Percentiles rank a stretch among this genome's conserved stretches.
These are phyloP conservation scores for Rhabdophis nuchalis DNA, from an alignment of 2,797 vertebrate species.

Conservation along the genomic window DNA sequence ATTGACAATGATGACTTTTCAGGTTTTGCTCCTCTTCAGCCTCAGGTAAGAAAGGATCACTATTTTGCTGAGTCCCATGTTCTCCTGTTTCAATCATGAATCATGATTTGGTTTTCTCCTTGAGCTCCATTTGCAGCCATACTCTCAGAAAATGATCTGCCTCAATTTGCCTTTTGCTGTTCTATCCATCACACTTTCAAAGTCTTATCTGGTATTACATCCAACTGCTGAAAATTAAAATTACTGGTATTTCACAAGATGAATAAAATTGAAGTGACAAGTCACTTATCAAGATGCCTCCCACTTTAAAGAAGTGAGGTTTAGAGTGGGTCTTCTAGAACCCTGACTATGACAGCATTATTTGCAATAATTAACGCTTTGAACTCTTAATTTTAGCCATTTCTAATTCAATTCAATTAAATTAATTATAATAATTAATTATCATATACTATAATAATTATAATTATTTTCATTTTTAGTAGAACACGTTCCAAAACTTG, in stretches of 20 bases:
- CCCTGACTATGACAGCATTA: neutral
- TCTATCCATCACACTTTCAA: rapidly evolving
- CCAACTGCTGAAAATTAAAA: neutral
- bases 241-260: neutral
- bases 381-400: neutral
- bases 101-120: neutral
- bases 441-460: too few relatives aligned
- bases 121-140: neutral
- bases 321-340: neutral
- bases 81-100: conserved; percentile 4
- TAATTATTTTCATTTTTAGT: neutral
- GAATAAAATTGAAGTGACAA: neutral
- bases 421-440: too few relatives aligned
- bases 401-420: neutral
- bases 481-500: neutral
- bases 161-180: rapidly evolving
- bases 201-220: neutral
- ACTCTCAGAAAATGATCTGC: neutral
- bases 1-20: conserved; percentile 88
- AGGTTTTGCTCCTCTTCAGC: conserved; percentile 92
- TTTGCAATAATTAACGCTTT: neutral
- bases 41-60: conserved; percentile 75
- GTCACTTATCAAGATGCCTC: neutral
- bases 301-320: neutral
- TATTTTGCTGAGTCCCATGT: rapidly evolving